Evolutionary conservation across 2,888 invertebrate genomes (phyloP), one percentile per base, ranked within the genome.

Genomic region (Mythimna lalbum): DNA sequence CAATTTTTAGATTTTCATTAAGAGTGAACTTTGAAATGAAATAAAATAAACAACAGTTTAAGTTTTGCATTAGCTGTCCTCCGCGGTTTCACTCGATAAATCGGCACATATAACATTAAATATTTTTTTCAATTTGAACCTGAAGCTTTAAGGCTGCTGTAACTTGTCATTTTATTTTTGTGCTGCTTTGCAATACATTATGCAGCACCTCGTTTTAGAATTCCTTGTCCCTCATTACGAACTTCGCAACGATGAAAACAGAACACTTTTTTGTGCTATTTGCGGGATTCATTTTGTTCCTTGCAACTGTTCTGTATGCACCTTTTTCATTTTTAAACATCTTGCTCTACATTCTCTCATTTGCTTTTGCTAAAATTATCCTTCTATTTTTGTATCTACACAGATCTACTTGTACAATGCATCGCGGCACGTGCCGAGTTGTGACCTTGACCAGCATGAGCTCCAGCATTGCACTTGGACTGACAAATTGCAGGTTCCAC

Each of bases 401-500:
- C 12, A 27, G 6, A 31, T 23, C 39, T 67, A 36, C 27, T 49
- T 56, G 5, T 50, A 6, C 7, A 49, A n/a, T 65, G 52, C 21
- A 12, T 23, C 9, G 56, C 2, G 21, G n/a, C 76, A 69, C 63
- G 80, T 68, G 80, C 31, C 64, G 19, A 19, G 19, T 6, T 2
- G 4, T 10, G 57, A 50, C 69, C 81, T 69, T 63, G 76, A 55
- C 61, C 69, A 19, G 47, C 49, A 27, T 39, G 59, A 27, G 19
- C 63, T 23, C 33, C 31, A 67, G 55, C 39, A 4, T 21, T 75
- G 63, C 65, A 80, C 61, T 66, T 80, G 61, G 56, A 76, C 76
- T 60, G 43, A 52, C 43, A 78, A 73, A 67, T 73, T 63, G 52
- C 60, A 59, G 47, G 57, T 52, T 23, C 39, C 55, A 27, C 31